phyloP scores from a whole-genome alignment of 2,113 vertebrate species.

The Cyanoderma ruficeps region DNA sequence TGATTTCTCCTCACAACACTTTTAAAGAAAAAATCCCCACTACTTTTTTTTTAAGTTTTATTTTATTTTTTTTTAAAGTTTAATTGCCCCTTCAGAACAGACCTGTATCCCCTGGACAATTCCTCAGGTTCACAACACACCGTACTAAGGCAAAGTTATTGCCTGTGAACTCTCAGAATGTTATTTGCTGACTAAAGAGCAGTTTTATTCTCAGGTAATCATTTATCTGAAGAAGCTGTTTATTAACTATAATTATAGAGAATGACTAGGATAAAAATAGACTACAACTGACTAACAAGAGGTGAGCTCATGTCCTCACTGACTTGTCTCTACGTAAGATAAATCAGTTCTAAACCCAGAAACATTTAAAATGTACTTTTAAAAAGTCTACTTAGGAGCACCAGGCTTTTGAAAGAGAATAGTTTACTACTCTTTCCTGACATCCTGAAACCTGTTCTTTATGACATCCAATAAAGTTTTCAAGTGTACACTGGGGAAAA shows the following conservation, averaged over 20 bases:
- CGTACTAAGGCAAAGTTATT: not conserved
- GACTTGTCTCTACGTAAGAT: not conserved
- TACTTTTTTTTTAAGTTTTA: not conserved
- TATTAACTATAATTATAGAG: conserved; percentile 21
- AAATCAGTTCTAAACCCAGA: not conserved
- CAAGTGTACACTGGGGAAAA: not conserved
- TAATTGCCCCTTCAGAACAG: not conserved
- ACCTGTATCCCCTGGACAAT: not conserved
- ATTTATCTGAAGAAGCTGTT: conserved; percentile 43
- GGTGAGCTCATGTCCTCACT: not conserved
- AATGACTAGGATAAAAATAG: not conserved
- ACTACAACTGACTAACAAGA: not conserved
- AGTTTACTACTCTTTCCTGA: not conserved
- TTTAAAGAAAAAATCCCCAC: not conserved
- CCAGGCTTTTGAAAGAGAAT: not conserved
- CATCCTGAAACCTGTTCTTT: not conserved
- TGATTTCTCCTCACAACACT: not conserved
- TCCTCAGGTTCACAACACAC: not conserved
- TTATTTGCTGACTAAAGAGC: conserved; percentile 23
- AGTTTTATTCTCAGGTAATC: conserved; percentile 32
- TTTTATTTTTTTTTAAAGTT: not conserved
- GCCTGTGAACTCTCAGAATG: not conserved
- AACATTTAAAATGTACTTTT: not conserved
- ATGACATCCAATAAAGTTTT: not conserved
- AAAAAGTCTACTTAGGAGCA: not conserved